Conservation (phyloP, 2,113 vertebrate species). For the Heliornis fulica region DNA sequence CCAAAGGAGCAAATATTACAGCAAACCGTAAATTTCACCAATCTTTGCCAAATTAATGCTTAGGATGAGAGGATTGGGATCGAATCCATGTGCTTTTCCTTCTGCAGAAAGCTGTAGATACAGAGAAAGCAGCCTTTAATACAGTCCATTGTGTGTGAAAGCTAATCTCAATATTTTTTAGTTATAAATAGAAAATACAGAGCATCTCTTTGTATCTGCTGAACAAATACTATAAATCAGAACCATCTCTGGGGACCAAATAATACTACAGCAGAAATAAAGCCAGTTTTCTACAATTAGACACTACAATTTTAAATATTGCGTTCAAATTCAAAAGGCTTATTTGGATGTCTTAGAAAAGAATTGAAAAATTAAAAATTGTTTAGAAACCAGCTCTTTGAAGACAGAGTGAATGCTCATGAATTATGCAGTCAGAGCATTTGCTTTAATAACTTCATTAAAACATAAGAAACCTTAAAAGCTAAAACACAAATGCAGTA, state of each 20-base stretch:
- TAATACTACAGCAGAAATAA: neutral
- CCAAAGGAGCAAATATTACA: neutral
- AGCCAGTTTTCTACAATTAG: constrained; percentile 6
- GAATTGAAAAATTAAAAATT: constrained; percentile 37
- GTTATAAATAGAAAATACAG: constrained; percentile 15
- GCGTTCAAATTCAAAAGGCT: constrained; percentile 25
- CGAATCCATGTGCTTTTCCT: neutral
- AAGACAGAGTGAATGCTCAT: constrained; percentile 57
- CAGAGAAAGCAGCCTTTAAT: neutral
- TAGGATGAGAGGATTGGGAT: neutral
- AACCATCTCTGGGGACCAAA: neutral
- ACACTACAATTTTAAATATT: constrained; percentile 28
- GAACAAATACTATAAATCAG: constrained; percentile 1
- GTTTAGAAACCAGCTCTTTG: constrained; percentile 48
- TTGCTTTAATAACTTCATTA: constrained; percentile 75
- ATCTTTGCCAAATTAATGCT: neutral
- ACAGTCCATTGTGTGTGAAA: neutral
- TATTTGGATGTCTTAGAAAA: constrained; percentile 33
- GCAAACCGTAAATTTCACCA: neutral
- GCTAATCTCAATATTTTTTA: constrained; percentile 43
- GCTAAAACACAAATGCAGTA: constrained; percentile 36
- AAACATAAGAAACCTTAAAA: constrained; percentile 73
- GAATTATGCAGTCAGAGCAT: constrained; percentile 71
- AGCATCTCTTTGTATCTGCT: constrained; percentile 3
- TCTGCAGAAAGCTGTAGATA: neutral